Base-by-base conservation (phyloP, 1,140 invertebrate species). In the Magallana ariakensis region DNA sequence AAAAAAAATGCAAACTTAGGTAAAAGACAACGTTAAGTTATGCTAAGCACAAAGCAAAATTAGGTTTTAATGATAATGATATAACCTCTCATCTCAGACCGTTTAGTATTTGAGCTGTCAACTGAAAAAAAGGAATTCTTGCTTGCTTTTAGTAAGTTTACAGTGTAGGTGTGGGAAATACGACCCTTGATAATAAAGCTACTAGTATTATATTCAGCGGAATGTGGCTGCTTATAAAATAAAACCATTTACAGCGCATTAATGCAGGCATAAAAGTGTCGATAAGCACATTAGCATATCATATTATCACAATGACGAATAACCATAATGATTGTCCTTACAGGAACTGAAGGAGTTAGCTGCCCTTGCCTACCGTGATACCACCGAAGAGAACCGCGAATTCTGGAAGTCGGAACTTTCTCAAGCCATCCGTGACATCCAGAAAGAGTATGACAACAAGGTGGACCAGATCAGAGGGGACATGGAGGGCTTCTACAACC, bases 291-390 rank as follows among this genome's bases (percentile, higher is more conserved):
- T 26, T 75, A 26, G 22, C 22, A 62, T 62, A 62, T n/a, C 15
- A 1, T 62, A 46, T 46, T 46, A 46, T 46, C 33, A 46, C 33
- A 46, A 46, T 46, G 33, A 46, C 33, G 33, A 46, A 46, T 62
- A 62, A n/a, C 19, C 58, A 19, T 19, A 4, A 16, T n/a, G 58
- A 62, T 62, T 75, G 22, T 22, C 66, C 66, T 70, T 87, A 22
- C 89, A 95, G 94, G 95, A 96, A 90, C 93, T 96, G 86, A 95
- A 96, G 92, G 95, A 96, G 88, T 92, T 96, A 15, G 94, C 95
- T 26, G 95, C 95, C 58, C 93, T 96, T 58, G 94, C 94, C 85
- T 93, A 95, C 94, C 86, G 95, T 87, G 92, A 95, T 93, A 95
- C 95, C 2, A 95, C 95, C 1, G 94, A 92, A 58, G 95, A 95